These are phyloP conservation scores for Arion vulgaris DNA, from an alignment of 1,140 invertebrate species.

Conservation along the genomic window DNA sequence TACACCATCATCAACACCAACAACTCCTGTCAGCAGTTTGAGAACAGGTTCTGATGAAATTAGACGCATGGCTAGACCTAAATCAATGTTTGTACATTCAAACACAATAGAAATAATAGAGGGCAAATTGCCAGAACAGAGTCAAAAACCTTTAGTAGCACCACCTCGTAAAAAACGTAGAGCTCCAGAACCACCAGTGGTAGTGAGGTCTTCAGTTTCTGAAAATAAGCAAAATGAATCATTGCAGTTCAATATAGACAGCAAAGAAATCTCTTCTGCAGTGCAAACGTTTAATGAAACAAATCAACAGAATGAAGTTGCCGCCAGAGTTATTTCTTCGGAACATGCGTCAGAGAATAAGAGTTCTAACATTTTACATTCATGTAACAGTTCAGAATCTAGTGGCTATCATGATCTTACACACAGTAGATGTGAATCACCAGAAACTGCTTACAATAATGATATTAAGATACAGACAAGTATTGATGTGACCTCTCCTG, in stretches of 20 bases:
- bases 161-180: constrained; percentile 54
- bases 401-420: constrained; percentile 84
- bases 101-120: not conserved
- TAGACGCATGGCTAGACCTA: constrained; percentile 44
- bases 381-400: constrained; percentile 83
- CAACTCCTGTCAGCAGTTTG: not conserved
- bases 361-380: constrained; percentile 73
- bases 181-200: constrained; percentile 56
- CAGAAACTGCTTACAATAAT: constrained; percentile 46
- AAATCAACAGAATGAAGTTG: not conserved
- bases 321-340: not conserved
- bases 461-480: constrained; percentile 55
- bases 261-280: not conserved
- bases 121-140: not conserved
- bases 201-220: not conserved
- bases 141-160: constrained; percentile 23
- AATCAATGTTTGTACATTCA: constrained; percentile 53
- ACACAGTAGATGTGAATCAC: constrained; percentile 76
- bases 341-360: constrained; percentile 17
- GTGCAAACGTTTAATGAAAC: not conserved
- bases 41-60: not conserved
- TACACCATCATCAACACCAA: not conserved
- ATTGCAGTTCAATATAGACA: not conserved
- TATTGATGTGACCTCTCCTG: constrained; percentile 59
- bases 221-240: not conserved